A percentile compares a stretch with the other conserved stretches of the same genome.
Evolutionary conservation across 2,888 invertebrate genomes (phyloP).

Genomic region (Liodrosophila aerea): DNA sequence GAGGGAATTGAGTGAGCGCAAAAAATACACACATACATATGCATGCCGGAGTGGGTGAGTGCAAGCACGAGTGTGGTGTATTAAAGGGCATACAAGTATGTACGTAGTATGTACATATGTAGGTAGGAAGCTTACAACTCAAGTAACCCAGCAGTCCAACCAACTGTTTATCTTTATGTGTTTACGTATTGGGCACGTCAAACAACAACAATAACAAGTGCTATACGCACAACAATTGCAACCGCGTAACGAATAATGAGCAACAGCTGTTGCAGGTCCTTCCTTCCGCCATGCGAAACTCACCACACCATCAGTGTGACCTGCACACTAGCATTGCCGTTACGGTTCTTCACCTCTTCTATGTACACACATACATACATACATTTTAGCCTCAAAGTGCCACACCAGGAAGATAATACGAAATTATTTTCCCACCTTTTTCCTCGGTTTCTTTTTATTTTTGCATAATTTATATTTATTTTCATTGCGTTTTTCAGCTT

Average conservation of each 20-base stretch:
- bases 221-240: too few species aligned
- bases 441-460: conserved; percentile 9
- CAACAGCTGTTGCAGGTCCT: conserved; percentile 42
- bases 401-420: conserved; percentile 39
- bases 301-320: background rate
- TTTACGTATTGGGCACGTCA: too few species aligned
- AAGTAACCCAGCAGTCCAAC: conserved; percentile 28
- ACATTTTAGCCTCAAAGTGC: too few species aligned
- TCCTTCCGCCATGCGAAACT: conserved; percentile 41
- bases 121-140: conserved; percentile 28
- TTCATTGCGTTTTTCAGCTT: conserved; percentile 17
- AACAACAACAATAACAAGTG: too few species aligned
- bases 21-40: conserved; percentile 5
- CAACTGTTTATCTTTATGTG: too few species aligned
- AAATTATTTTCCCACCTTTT: conserved; percentile 19
- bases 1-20: conserved; percentile 12
- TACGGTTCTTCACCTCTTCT: background rate
- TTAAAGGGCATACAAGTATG: conserved; percentile 1
- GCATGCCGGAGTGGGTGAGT: conserved; percentile 2
- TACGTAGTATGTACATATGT: too few species aligned
- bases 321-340: background rate
- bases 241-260: background rate
- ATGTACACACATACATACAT: too few species aligned
- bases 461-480: conserved; percentile 31
- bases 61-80: background rate